Percentiles rank a stretch among this genome's conserved stretches.
Evolutionary conservation across 2,888 invertebrate species (phyloP).

Genomic region (Cheiracanthium punctorium): DNA sequence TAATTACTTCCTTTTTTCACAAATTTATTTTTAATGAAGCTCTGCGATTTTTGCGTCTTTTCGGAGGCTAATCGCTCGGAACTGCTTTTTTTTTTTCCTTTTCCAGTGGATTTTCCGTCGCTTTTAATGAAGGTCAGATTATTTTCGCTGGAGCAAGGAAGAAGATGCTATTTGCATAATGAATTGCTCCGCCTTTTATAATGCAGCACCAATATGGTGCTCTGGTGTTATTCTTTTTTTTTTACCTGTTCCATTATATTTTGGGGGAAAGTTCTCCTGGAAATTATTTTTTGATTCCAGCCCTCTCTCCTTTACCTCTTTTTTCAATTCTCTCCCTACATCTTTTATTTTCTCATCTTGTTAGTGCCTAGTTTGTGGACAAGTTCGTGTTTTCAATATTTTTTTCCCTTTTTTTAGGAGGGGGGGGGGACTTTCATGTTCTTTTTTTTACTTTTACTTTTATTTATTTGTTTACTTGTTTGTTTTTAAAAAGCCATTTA

Average conservation of each 20-base stretch:
- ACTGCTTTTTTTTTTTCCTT: conserved; percentile 17
- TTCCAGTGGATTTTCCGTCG: conserved; percentile 22
- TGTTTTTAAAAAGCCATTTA: not conserved
- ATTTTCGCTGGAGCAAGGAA: conserved; percentile 48
- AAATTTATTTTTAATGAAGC: conserved; percentile 66
- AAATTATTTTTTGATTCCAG: conserved; percentile 35
- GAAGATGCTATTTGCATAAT: conserved; percentile 64
- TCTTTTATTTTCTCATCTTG: conserved; percentile 18
- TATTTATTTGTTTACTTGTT: too few relatives aligned
- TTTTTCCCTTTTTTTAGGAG: conserved; percentile 5
- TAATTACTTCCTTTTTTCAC: conserved; percentile 61
- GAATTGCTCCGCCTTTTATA: conserved; percentile 56
- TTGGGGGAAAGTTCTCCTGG: conserved; percentile 19
- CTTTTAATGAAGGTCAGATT: conserved; percentile 65
- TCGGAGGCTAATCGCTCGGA: conserved; percentile 57
- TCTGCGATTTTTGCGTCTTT: conserved; percentile 41
- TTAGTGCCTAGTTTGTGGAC: not conserved
- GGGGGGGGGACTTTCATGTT: too few relatives aligned
- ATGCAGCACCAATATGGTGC: conserved; percentile 53
- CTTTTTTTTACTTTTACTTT: too few relatives aligned
- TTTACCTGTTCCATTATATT: conserved; percentile 31
- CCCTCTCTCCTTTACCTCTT: too few relatives aligned
- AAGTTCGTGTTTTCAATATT: conserved; percentile 1
- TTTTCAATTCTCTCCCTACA: not conserved
- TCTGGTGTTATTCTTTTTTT: conserved; percentile 1